Conservation (phyloP, 2,113 vertebrate species). For the Perognathus longimembris region DNA sequence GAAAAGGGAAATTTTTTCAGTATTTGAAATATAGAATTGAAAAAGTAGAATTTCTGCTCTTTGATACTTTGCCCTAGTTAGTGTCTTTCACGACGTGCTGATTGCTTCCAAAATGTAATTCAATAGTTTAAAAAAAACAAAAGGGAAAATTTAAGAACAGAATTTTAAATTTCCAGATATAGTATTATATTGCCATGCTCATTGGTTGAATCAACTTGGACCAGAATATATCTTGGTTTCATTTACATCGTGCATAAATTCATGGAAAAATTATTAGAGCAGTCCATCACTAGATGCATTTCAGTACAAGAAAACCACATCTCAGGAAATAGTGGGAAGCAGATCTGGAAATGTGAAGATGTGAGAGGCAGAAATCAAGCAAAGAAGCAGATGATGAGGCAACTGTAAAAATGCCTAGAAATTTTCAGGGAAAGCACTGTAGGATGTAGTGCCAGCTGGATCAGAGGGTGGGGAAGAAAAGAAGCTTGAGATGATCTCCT, state of each 20-base stretch:
- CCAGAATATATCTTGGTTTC: not conserved
- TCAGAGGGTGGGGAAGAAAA: too few species aligned
- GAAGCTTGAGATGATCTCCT: not conserved
- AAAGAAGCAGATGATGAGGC: not conserved
- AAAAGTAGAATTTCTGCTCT: not conserved
- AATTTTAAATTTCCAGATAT: not conserved
- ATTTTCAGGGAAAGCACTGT: not conserved
- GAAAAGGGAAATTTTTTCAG: not conserved
- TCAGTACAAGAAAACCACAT: not conserved
- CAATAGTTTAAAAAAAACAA: not conserved
- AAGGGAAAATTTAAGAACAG: not conserved
- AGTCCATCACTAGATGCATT: not conserved
- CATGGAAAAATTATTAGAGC: not conserved
- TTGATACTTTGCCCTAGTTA: not conserved
- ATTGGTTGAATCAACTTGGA: not conserved
- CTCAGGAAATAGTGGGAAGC: not conserved
- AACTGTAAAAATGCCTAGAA: not conserved
- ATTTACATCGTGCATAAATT: not conserved
- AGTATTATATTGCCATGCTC: not conserved
- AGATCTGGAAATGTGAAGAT: not conserved
- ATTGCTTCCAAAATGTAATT: not conserved
- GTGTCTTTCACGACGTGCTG: not conserved
- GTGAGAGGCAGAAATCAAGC: not conserved
- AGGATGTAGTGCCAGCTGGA: not conserved
- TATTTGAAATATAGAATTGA: conserved; percentile 26